Base-by-base conservation (phyloP, 1,140 invertebrate species). In the Leptonema lineaticorne region DNA sequence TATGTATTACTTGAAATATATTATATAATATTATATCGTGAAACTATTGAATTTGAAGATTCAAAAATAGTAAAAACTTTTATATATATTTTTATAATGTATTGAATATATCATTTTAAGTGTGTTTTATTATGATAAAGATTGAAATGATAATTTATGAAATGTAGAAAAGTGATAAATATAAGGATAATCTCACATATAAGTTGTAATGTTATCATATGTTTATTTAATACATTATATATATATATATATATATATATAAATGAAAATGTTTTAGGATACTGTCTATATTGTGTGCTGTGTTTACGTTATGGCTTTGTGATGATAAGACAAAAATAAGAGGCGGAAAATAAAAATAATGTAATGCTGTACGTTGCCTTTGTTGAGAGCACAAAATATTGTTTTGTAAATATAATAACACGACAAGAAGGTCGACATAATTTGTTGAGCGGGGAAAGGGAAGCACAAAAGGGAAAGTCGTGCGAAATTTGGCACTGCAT, bases 401-500 rank as follows among this genome's bases (percentile, higher is more conserved):
- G 20, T 53, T 53, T 26, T 26, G 50, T 26, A 53, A 53, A 53
- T 53, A 53, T 53, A 53, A 53, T 53, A 53, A 22, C 22, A 22
- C 50, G 50, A 26, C 50, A 11, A 53, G 50, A 53, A 53, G 50
- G 50, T 53, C 50, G 50, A 26, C 24, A 22, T 53, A 53, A 53
- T 53, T 53, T 53, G 50, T 53, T 26, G 20, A n/a, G 50, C 50
- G 22, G 22, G 20, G 18, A 7, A 45, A 4, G 22, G 6, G 50
- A 53, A 24, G 50, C 18, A 24, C 50, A 22, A 53, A 53, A 53
- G 50, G 50, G 24, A 53, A 53, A 53, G 50, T 53, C 50, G 50
- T 53, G 50, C 50, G 50, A 53, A 53, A 53, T 53, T 53, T 53
- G 50, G 50, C 50, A 53, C 18, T 53, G 50, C 50, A 53, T 53